Evolutionary conservation across 2,888 invertebrate genomes (phyloP), one percentile per base, ranked within the genome.

Genomic region (Polylopha cassiicola): DNA sequence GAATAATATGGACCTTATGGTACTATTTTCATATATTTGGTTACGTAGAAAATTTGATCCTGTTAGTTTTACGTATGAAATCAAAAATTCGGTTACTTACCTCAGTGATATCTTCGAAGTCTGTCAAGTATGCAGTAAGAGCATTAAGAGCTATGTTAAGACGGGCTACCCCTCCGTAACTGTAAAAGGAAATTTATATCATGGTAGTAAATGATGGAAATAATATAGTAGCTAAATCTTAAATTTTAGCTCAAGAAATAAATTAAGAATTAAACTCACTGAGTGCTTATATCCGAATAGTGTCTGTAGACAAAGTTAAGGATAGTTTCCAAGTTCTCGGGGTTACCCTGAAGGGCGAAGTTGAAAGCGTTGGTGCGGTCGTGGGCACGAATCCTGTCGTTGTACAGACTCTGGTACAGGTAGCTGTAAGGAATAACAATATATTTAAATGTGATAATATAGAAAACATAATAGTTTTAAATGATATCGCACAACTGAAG

Each of bases 281-380:
- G 50, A 1, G 47, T 34, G 17, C 65, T 63, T 7, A 82, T 77
- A 1, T 29, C 42, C 0, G 18, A 36, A 26, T 58, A 65, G 50
- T 77, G 67, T 0, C 43, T 6, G 20, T 63, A 73, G 0, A 90
- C 65, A 65, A 89, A 89, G 6, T 82, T 58, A 2, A 89, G 80
- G 0, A 89, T 88, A 1, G 76, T 59, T 0, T 69, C 63, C 5
- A 89, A 61, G 47, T 90, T 90, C 51, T 87, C 84, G 4, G 61
- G 67, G 59, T 88, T 89, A 37, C 87, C 87, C 28, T 78, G 77
- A 13, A 89, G 85, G 0, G 90, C 87, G 7, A 68, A 85, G 2
- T 60, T 54, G 71, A 87, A 73, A 39, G 73, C 87, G 26, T 77
- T 78, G 1, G 78, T 67, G 7, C 76, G 69, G 65, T 88, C 79